Conservation (phyloP, 2,797 vertebrate genomes). For the Orientallactaga sibirica region DNA sequence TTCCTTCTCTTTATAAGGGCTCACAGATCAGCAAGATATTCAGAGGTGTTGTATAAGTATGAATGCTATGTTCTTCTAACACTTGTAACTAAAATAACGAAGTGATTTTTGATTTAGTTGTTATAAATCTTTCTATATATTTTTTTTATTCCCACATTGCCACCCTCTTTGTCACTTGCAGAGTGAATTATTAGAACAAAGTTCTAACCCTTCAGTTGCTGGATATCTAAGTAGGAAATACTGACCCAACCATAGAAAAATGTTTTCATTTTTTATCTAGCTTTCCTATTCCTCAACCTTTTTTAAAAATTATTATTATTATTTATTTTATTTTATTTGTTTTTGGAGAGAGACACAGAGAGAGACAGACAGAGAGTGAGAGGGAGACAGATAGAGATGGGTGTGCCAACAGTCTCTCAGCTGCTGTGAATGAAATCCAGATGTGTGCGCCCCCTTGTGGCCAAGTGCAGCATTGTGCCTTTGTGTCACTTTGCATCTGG, state of each 20-base stretch:
- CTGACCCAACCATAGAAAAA: slow-evolving; percentile 37
- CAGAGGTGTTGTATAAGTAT: slow-evolving; percentile 56
- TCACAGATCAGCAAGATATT: slow-evolving; percentile 60
- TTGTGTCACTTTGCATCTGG: no score
- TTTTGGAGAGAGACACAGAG: no score
- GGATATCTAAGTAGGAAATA: slow-evolving; percentile 59
- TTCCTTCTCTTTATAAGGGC: slow-evolving; percentile 64
- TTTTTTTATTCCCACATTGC: slow-evolving; percentile 67
- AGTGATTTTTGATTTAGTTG: slow-evolving; percentile 69
- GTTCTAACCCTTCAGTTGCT: slow-evolving; percentile 60
- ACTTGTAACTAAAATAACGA: slow-evolving; percentile 70
- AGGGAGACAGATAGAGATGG: no score
- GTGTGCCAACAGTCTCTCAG: no score
- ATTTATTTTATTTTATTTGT: no score
- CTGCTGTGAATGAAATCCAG: no score
- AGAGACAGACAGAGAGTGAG: no score
- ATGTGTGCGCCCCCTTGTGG: no score
- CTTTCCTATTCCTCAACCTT: slow-evolving; percentile 51
- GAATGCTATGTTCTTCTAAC: slow-evolving; percentile 72
- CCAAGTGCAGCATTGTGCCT: no score
- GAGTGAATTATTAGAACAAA: slow-evolving; percentile 73
- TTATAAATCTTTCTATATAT: slow-evolving; percentile 67
- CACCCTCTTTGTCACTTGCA: slow-evolving; percentile 62
- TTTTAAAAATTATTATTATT: no score
- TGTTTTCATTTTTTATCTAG: slow-evolving; percentile 48